Evolutionary conservation across 1,140 invertebrate species (phyloP).

Genomic region (Drosophila watanabei): DNA sequence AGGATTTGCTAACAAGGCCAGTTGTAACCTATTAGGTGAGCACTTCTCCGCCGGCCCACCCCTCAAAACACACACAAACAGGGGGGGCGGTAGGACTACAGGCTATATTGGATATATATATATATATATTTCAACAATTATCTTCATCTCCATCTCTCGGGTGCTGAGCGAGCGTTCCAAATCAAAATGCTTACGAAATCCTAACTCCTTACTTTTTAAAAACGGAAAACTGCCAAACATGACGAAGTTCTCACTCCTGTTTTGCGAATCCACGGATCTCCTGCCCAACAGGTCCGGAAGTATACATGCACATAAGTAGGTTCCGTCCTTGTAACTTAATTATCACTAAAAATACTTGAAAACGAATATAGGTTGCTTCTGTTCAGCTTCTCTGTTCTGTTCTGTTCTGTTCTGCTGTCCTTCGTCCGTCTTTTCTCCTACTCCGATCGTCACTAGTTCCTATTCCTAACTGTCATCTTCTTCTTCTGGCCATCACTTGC

Average conservation of each 20-base stretch:
- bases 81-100: conserved; percentile 29
- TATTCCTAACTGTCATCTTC: conserved; percentile 27
- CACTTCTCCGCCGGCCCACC: conserved; percentile 23
- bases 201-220: conserved; percentile 18
- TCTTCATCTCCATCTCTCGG: conserved; percentile 1
- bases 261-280: not conserved
- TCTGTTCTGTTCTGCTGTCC: not conserved
- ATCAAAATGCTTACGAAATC: conserved; percentile 21
- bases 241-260: conserved; percentile 7
- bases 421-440: not conserved
- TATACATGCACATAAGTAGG: conserved; percentile 12
- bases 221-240: conserved; percentile 42
- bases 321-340: conserved; percentile 37
- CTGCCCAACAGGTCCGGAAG: conserved; percentile 6
- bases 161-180: conserved; percentile 14
- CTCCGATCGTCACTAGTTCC: conserved; percentile 19
- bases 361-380: conserved; percentile 37
- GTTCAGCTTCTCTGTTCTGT: conserved; percentile 13
- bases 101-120: conserved; percentile 19
- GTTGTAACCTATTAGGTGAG: conserved; percentile 43
- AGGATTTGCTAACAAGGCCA: conserved; percentile 74
- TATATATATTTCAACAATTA: conserved; percentile 49
- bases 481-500: conserved; percentile 60
- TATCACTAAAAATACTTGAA: conserved; percentile 73
- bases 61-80: conserved; percentile 27